A percentile compares a stretch with the other conserved stretches of the same genome.
Conservation (phyloP, 2,888 invertebrate species). For the Zhuqinia jingwanae region DNA sequence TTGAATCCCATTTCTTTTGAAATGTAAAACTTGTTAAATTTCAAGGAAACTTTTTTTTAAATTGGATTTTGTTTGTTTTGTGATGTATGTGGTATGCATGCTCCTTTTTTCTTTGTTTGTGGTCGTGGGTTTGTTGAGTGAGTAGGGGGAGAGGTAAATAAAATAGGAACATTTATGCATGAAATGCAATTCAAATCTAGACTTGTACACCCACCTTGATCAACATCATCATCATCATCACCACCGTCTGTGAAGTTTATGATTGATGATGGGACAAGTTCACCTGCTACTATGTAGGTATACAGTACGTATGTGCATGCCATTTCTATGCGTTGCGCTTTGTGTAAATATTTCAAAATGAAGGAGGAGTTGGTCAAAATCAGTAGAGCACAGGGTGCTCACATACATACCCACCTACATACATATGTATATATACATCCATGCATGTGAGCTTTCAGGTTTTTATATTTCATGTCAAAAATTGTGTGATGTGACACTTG, state of each 20-base stretch:
- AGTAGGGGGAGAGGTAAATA: neutral
- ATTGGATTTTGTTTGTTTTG: conserved; percentile 4
- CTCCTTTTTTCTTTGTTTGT: neutral
- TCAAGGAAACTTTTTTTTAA: neutral
- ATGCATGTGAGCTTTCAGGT: conserved; percentile 11
- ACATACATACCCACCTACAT: neutral
- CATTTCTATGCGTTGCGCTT: neutral
- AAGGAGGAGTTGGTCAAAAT: conserved; percentile 3
- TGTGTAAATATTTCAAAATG: neutral
- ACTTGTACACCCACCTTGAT: conserved; percentile 52
- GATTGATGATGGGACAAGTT: conserved; percentile 41
- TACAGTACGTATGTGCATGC: neutral
- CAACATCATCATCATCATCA: conserved; percentile 11
- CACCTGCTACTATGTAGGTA: conserved; percentile 6
- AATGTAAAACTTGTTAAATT: neutral
- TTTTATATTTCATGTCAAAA: conserved; percentile 51
- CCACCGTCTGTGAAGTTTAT: neutral
- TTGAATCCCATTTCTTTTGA: neutral
- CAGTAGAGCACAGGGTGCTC: neutral
- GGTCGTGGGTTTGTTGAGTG: neutral
- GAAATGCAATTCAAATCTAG: no score
- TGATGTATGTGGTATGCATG: neutral
- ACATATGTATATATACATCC: neutral
- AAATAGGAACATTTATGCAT: no score
- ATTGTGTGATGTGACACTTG: conserved; percentile 44